A percentile compares a stretch with the other conserved stretches of the same genome.
These are phyloP conservation scores for Etia nguti DNA, from an alignment of 2,113 vertebrate genomes.

Conservation along the genomic window DNA sequence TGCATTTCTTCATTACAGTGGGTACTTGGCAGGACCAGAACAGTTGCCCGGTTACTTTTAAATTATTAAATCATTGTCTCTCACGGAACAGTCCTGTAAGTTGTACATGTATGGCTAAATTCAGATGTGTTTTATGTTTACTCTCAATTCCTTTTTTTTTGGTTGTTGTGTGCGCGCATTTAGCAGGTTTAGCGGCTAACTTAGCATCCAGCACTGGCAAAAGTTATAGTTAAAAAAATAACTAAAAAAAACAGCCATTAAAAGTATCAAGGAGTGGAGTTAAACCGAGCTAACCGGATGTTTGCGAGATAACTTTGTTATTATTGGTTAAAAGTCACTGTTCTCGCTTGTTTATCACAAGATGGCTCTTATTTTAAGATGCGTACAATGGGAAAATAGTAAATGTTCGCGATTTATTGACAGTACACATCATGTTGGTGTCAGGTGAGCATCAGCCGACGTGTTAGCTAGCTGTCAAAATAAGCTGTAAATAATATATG, in stretches of 20 bases:
- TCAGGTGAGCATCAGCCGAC: slow-evolving; percentile 41
- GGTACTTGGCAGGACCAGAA: slow-evolving; percentile 22
- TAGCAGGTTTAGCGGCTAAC: slow-evolving; percentile 34
- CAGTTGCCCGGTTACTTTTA: slow-evolving; percentile 37
- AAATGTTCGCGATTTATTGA: neutral
- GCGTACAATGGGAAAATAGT: neutral
- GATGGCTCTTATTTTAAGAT: neutral
- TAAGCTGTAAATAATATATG: neutral
- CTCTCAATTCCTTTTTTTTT: neutral
- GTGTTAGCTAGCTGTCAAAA: neutral
- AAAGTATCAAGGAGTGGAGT: slow-evolving; percentile 15
- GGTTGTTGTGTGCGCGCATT: neutral
- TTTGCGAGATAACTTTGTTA: neutral
- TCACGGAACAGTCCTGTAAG: neutral
- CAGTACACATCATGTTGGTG: neutral
- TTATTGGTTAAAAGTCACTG: neutral
- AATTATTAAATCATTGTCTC: slow-evolving; percentile 34
- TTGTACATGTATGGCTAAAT: neutral
- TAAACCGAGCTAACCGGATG: neutral
- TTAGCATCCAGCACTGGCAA: slow-evolving; percentile 37
- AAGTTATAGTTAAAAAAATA: slow-evolving; percentile 19
- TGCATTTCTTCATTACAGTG: slow-evolving; percentile 37
- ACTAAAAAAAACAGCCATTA: neutral
- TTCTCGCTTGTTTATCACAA: neutral
- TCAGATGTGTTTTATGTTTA: neutral